A percentile compares a stretch with the other conserved stretches of the same genome.
These are phyloP conservation scores for Motacilla alba DNA, from an alignment of 2,113 vertebrate species.

Conservation along the genomic window DNA sequence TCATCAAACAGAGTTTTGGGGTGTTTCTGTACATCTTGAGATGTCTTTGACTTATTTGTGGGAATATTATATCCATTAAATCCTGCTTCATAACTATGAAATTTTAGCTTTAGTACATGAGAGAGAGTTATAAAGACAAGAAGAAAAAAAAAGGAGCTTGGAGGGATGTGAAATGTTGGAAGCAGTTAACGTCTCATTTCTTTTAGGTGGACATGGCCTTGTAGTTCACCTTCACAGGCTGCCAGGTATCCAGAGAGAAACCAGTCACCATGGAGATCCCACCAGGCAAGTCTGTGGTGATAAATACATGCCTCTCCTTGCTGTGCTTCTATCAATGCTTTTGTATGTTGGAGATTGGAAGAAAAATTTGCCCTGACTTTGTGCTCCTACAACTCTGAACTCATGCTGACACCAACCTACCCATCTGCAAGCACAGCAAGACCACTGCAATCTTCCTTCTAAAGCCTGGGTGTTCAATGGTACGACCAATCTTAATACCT, in stretches of 20 bases:
- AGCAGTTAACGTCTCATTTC: not conserved
- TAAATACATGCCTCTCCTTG: rapidly evolving
- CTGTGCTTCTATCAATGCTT: not conserved
- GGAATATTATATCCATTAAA: not conserved
- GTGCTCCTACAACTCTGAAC: not conserved
- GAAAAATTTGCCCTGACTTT: not conserved
- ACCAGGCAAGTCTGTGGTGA: rapidly evolving
- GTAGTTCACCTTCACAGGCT: not conserved
- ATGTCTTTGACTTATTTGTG: not conserved
- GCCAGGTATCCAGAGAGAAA: not conserved
- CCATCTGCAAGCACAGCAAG: not conserved
- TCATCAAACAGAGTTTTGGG: not conserved
- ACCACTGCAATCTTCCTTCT: not conserved
- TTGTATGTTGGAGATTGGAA: not conserved
- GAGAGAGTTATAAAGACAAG: not conserved
- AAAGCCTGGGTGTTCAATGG: not conserved
- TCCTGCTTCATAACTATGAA: not conserved
- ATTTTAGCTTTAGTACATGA: not conserved
- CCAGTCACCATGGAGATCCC: not conserved
- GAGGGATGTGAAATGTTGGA: not conserved
- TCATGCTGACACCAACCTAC: not conserved
- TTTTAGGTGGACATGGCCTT: not conserved
- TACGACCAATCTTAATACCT: not conserved
- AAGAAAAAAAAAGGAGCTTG: not conserved
- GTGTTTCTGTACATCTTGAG: not conserved